Base-by-base conservation (phyloP, 2,113 vertebrate species). In the Turnix velox region DNA sequence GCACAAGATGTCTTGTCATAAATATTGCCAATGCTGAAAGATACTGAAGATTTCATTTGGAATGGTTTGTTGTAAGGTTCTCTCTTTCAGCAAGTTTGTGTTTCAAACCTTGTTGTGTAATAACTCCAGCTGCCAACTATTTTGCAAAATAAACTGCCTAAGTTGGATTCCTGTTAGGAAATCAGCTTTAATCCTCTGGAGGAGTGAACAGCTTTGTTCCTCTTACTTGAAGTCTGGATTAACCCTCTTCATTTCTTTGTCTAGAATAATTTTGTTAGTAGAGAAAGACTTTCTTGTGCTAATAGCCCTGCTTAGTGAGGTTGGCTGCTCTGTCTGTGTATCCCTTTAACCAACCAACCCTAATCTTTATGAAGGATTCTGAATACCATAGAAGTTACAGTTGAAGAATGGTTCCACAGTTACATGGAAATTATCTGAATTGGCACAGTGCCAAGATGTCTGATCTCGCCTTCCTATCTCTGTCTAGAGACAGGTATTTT, bases 141-240 rank as follows among this genome's bases (percentile, higher is more conserved):
- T 91, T 94, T 95, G 95, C 94, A 94, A 96, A 95, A 91, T 82
- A 90, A 96, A 94, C 94, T 73, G 92, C 84, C 91, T 76, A 62
- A 82, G 90, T 93, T 92, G 92, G 80, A 93, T 84, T 95, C 86
- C 92, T 93, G 82, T 96, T 94, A 96, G 82, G 88, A 88, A 96
- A 96, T 92, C 87, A 93, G 65, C 73, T 94, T 91, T 89, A 96
- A 82, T 93, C 74, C 87, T 91, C 88, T 92, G 77, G 84, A 90
- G 91, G 88, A 58, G 80, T 84, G 94, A 90, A 39, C 45, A 88
- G 86, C 66, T 93, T 92, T 93, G 84, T 92, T 94, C 62, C 72
- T 93, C 85, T 91, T 86, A 22, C 31, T 42, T 90, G 58, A 82
- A 84, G 67, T 88, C 77, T 72, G 49, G 30, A 69, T 91, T 95